These are phyloP conservation scores for Aegotheles bennettii DNA, from an alignment of 2,113 vertebrate species.

Conservation along the genomic window DNA sequence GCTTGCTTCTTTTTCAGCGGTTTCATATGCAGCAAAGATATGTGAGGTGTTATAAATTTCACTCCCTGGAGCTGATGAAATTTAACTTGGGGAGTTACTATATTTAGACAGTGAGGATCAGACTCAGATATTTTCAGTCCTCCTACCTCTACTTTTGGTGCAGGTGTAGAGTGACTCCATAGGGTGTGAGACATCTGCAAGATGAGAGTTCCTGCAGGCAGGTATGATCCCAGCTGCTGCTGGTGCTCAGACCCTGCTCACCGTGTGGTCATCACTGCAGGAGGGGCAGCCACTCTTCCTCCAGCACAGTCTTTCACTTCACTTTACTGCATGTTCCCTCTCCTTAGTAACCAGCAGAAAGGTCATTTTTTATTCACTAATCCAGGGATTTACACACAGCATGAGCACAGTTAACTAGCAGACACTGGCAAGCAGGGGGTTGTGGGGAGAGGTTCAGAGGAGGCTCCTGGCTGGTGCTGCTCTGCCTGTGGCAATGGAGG, in stretches of 20 bases:
- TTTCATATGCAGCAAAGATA: not conserved
- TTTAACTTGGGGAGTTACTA: not conserved
- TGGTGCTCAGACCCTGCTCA: fast-evolving
- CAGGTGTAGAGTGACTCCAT: not conserved
- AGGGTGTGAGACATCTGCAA: fast-evolving
- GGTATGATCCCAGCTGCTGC: not conserved
- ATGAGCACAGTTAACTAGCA: not conserved
- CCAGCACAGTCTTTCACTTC: not conserved
- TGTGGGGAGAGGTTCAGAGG: not conserved
- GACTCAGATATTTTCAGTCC: not conserved
- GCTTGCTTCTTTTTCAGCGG: not conserved
- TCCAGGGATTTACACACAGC: not conserved
- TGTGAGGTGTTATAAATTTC: not conserved
- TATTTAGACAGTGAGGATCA: not conserved
- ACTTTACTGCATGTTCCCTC: not conserved
- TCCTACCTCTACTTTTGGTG: not conserved
- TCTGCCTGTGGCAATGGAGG: not conserved
- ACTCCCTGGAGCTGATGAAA: not conserved
- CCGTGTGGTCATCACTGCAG: not conserved
- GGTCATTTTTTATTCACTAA: not conserved
- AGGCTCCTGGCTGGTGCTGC: not conserved
- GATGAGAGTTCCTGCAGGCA: not conserved
- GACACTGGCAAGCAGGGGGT: not conserved
- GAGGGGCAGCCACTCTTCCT: not conserved
- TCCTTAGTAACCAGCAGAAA: not conserved